Percentiles rank a stretch among this genome's conserved stretches.
Conservation (phyloP, 2,797 vertebrate species). For the Anguilla marmorata region DNA sequence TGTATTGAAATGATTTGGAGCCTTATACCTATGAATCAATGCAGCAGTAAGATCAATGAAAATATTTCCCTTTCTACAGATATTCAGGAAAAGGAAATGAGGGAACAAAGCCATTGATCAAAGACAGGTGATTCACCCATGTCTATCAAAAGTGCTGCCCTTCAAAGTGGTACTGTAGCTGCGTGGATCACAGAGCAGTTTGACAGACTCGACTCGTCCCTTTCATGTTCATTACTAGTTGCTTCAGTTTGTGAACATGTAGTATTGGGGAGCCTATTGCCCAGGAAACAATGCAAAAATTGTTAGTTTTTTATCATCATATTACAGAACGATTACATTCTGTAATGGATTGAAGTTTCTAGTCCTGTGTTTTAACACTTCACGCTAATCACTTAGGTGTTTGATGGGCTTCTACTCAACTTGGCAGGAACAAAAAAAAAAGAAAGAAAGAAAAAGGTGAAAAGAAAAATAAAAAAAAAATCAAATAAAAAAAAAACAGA, state of each 20-base stretch:
- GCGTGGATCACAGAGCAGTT: neutral
- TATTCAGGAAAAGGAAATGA: neutral
- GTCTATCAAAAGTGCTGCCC: neutral
- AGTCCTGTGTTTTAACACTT: no score
- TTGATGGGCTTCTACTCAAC: neutral
- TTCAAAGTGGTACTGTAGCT: neutral
- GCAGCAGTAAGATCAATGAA: neutral
- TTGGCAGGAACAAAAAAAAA: neutral
- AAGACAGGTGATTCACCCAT: neutral
- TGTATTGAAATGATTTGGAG: neutral
- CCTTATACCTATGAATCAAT: neutral
- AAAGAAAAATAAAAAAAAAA: neutral
- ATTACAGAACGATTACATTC: no score
- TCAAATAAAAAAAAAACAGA: neutral
- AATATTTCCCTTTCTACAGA: neutral
- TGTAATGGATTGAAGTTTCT: no score
- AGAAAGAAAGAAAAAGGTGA: neutral
- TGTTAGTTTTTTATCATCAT: neutral
- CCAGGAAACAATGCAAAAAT: neutral
- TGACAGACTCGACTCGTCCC: neutral
- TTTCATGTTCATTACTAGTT: neutral
- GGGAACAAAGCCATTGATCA: neutral
- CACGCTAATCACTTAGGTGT: neutral
- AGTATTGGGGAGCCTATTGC: neutral
- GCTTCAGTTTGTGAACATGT: neutral